Conservation (phyloP, 2,113 vertebrate species). For the Eulacestoma nigropectus region DNA sequence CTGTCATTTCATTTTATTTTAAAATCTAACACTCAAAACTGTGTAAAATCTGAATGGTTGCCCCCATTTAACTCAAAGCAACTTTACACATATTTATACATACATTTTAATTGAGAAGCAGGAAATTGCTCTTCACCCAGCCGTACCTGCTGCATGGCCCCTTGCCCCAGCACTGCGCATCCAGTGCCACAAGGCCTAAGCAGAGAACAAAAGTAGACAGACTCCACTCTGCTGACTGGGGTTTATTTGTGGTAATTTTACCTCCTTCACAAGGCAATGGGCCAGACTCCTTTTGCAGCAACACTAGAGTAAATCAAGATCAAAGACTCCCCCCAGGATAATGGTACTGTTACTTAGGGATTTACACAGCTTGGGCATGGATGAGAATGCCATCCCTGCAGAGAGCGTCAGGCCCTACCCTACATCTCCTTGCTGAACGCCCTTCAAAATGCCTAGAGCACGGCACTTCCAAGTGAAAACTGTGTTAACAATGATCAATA, state of each 20-base stretch:
- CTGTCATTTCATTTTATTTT: neutral
- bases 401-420: neutral
- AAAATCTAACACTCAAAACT: neutral
- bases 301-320: neutral
- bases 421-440: neutral
- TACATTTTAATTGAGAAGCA: neutral
- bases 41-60: neutral
- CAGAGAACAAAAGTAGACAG: slow-evolving; percentile 12
- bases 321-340: slow-evolving; percentile 17
- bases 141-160: neutral
- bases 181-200: slow-evolving; percentile 16
- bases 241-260: slow-evolving; percentile 15
- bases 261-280: slow-evolving; percentile 36
- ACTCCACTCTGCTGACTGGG: slow-evolving; percentile 31
- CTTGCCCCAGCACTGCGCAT: neutral
- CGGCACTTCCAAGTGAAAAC: neutral
- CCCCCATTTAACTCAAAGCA: neutral
- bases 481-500: neutral
- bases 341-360: slow-evolving; percentile 12
- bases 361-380: neutral
- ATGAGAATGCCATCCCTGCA: neutral
- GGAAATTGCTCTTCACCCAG: slow-evolving; percentile 22
- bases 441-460: neutral
- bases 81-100: neutral
- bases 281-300: slow-evolving; percentile 25